Evolutionary conservation across 2,797 vertebrate genomes (phyloP).

Genomic region (Tokudaia muenninki): DNA sequence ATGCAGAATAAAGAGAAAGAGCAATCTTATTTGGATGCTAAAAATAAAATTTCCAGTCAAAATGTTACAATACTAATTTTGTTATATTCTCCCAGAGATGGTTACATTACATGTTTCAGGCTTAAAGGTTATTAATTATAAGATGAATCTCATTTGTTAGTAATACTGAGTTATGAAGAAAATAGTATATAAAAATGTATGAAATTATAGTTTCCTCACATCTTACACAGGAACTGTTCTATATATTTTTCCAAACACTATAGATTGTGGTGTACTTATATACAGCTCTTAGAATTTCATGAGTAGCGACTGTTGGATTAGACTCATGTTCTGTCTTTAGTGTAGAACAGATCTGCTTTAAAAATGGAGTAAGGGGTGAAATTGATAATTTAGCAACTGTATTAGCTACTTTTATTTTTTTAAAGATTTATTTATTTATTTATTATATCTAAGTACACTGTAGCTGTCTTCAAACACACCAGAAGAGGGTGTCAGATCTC

Average conservation of each 20-base stretch:
- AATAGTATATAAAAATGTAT: neutral
- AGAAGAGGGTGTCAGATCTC: too few species aligned
- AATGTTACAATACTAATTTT: conserved; percentile 39
- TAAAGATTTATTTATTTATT: too few species aligned
- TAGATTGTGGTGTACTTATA: neutral
- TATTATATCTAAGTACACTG: too few species aligned
- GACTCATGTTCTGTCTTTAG: neutral
- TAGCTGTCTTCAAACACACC: too few species aligned
- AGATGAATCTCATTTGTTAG: conserved; percentile 31
- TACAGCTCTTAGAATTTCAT: neutral
- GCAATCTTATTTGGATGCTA: conserved; percentile 28
- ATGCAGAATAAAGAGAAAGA: neutral
- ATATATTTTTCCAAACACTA: conserved; percentile 38
- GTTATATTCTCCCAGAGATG: conserved; percentile 1
- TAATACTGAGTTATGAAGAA: conserved; percentile 57
- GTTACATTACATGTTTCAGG: neutral
- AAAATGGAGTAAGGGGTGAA: conserved; percentile 27
- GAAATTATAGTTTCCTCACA: neutral
- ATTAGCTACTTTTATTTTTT: neutral
- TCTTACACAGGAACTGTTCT: neutral
- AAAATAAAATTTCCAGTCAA: conserved; percentile 53
- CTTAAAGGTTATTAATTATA: conserved; percentile 53
- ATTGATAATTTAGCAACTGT: neutral
- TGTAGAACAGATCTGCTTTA: neutral
- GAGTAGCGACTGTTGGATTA: conserved; percentile 5